Conservation (phyloP, 2,888 invertebrate species). For the Eudasyphora cyanicolor region DNA sequence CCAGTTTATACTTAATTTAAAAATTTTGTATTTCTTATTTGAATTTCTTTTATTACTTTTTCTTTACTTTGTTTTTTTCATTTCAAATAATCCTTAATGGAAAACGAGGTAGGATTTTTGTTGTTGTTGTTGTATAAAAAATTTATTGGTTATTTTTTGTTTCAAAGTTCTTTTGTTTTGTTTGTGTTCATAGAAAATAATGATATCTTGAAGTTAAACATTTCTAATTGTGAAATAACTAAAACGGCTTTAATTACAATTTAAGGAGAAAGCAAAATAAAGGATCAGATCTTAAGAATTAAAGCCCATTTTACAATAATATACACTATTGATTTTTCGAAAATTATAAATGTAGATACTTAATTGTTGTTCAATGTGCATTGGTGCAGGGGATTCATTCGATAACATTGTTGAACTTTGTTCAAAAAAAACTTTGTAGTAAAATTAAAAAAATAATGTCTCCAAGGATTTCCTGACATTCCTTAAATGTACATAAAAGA, state of each 20-base stretch:
- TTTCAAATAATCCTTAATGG: slow-evolving; percentile 74
- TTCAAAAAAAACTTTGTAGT: no score
- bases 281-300: no score
- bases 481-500: no score
- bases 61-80: slow-evolving; percentile 54
- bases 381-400: no score
- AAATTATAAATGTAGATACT: no score
- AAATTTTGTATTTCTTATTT: slow-evolving; percentile 68
- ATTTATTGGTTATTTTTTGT: slow-evolving; percentile 61
- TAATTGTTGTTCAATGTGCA: no score
- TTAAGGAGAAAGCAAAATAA: background rate
- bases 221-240: background rate
- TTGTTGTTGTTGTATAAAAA: slow-evolving; percentile 67
- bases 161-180: slow-evolving; percentile 27
- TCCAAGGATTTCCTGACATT: no score
- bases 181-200: slow-evolving; percentile 13
- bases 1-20: slow-evolving; percentile 65
- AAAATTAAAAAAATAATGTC: no score
- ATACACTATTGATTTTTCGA: background rate
- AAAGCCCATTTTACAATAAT: background rate
- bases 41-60: slow-evolving; percentile 62
- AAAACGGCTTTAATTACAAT: slow-evolving; percentile 32
- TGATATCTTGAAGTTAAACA: background rate
- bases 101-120: slow-evolving; percentile 79
- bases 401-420: no score